Percentiles rank a stretch among this genome's conserved stretches.
phyloP scores from a whole-genome alignment of 2,888 invertebrate species.

The Monoplex corrugatus region DNA sequence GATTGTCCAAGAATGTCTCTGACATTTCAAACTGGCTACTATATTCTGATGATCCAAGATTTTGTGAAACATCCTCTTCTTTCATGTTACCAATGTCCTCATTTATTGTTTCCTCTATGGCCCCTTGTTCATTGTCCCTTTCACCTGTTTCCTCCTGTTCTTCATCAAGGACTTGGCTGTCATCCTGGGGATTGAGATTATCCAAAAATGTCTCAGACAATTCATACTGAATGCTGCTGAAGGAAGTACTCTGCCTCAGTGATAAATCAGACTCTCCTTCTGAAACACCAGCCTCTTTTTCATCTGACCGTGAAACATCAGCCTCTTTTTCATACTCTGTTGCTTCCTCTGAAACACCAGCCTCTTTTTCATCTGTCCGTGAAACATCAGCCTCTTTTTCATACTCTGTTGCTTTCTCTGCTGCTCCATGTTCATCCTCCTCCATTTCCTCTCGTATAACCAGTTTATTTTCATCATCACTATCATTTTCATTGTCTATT shows the following conservation, averaged over 20 bases:
- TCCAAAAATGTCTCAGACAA: slow-evolving; percentile 42
- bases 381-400: background rate
- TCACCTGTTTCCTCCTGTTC: slow-evolving; percentile 23
- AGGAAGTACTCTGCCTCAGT: background rate
- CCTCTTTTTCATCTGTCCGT: background rate
- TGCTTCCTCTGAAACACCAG: background rate
- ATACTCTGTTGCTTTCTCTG: background rate
- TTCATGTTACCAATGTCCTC: background rate
- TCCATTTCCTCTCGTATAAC: background rate
- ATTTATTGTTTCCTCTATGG: background rate
- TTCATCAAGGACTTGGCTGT: background rate
- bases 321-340: background rate
- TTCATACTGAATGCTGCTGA: slow-evolving; percentile 35
- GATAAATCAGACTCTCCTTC: background rate
- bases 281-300: background rate
- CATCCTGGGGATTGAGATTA: slow-evolving; percentile 36
- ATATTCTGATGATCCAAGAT: background rate
- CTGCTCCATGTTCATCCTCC: background rate
- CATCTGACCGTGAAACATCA: background rate
- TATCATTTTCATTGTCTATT: background rate
- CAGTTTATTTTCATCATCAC: background rate
- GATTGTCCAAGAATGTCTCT: slow-evolving; percentile 43
- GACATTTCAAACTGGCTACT: slow-evolving; percentile 22
- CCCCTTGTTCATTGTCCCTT: background rate
- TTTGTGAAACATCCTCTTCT: background rate